Evolutionary conservation across 2,888 invertebrate species (phyloP).

Genomic region (Gastracanthus pulcherrimus): DNA sequence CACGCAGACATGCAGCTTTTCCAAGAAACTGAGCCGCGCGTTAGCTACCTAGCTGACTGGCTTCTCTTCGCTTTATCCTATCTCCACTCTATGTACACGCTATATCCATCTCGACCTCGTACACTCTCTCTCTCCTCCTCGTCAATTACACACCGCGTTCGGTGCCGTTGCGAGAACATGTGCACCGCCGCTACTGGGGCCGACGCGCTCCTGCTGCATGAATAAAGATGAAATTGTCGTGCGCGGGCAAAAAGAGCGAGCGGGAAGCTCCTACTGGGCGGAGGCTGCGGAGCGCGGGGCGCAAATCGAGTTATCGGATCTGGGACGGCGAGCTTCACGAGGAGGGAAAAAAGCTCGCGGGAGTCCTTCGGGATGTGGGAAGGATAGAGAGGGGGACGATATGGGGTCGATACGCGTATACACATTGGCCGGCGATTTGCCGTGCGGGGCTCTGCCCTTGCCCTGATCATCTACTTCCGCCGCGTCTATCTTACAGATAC

Average conservation of each 20-base stretch:
- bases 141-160: slow-evolving; percentile 38
- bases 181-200: too few species aligned
- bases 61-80: neutral
- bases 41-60: neutral
- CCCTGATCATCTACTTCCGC: neutral
- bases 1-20: too few species aligned
- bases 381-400: neutral
- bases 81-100: neutral
- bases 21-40: slow-evolving; percentile 33
- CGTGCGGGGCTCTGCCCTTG: neutral
- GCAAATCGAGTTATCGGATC: slow-evolving; percentile 45
- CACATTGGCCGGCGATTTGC: neutral
- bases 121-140: slow-evolving; percentile 44
- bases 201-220: slow-evolving; percentile 10
- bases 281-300: slow-evolving; percentile 13
- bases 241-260: neutral
- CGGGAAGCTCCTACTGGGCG: neutral
- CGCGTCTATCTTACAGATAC: neutral
- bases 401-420: neutral
- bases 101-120: neutral
- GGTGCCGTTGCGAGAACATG: neutral
- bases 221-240: slow-evolving; percentile 46
- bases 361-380: neutral
- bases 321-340: neutral
- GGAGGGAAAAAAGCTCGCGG: slow-evolving; percentile 16